Percentiles rank a stretch among this genome's conserved stretches.
These are phyloP conservation scores for Galbula dea DNA, from an alignment of 2,113 vertebrate species.

Conservation along the genomic window DNA sequence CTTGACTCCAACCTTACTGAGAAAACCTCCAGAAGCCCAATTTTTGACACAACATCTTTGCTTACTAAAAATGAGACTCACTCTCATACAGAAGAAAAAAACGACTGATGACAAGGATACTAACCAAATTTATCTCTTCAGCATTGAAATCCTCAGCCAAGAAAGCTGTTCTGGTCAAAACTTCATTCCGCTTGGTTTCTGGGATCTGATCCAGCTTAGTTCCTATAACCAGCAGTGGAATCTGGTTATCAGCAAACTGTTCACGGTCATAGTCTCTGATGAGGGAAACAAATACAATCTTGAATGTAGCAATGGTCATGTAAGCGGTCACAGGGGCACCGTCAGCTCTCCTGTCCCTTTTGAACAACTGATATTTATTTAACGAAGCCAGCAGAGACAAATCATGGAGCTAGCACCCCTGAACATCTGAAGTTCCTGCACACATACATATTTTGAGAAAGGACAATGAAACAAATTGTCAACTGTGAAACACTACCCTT, in stretches of 20 bases:
- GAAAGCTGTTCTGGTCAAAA: constrained; percentile 92
- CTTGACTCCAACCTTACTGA: neutral
- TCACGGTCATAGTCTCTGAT: constrained; percentile 92
- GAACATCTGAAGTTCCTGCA: too few species aligned
- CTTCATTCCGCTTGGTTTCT: constrained; percentile 89
- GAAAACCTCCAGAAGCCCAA: neutral
- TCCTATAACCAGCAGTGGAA: constrained; percentile 92
- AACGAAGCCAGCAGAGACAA: too few species aligned
- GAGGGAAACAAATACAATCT: neutral
- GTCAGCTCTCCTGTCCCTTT: neutral
- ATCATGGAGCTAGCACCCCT: too few species aligned
- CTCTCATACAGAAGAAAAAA: neutral
- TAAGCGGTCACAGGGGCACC: neutral
- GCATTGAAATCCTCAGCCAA: constrained; percentile 97
- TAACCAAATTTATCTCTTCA: constrained; percentile 96
- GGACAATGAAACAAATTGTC: too few species aligned
- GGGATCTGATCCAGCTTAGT: constrained; percentile 98
- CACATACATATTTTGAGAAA: too few species aligned
- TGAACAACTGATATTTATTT: neutral
- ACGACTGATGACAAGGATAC: constrained; percentile 29
- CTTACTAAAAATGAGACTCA: neutral
- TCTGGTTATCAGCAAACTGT: constrained; percentile 93
- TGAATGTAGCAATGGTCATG: neutral
- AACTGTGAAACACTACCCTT: neutral
- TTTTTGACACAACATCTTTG: neutral